Conservation (phyloP, 1,140 invertebrate genomes). For the Ostrea denselamellosa region DNA sequence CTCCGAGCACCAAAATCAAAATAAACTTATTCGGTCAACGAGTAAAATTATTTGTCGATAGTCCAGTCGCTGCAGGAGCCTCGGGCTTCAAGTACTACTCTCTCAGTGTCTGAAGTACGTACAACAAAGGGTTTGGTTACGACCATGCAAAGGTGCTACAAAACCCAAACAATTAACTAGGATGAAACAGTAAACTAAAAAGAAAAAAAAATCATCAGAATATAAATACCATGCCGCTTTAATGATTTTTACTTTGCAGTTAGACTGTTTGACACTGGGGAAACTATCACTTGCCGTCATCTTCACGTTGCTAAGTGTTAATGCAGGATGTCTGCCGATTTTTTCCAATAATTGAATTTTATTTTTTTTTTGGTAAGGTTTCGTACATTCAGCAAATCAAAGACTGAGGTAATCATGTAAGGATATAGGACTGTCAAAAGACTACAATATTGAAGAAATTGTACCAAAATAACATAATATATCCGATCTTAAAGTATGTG, state of each 20-base stretch:
- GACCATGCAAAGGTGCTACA: not conserved
- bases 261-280: not conserved
- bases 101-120: not conserved
- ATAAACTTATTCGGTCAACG: conserved; percentile 15
- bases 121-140: not conserved
- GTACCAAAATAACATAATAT: too few relatives aligned
- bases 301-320: not conserved
- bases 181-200: not conserved
- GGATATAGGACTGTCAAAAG: too few relatives aligned
- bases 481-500: too few relatives aligned
- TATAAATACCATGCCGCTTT: not conserved
- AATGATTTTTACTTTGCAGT: not conserved
- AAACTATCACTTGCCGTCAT: not conserved
- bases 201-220: not conserved
- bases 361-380: too few relatives aligned
- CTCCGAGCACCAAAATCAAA: not conserved
- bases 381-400: too few relatives aligned
- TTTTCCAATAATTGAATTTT: not conserved
- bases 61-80: not conserved
- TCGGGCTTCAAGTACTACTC: conserved; percentile 17
- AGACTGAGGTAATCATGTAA: too few relatives aligned
- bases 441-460: too few relatives aligned
- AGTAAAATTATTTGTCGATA: conserved; percentile 28
- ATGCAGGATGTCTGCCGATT: not conserved
- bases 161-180: not conserved